A percentile compares a stretch with the other conserved stretches of the same genome.
These are phyloP conservation scores for Micronycteris hirsuta DNA, from an alignment of 2,113 vertebrate species.

Conservation along the genomic window DNA sequence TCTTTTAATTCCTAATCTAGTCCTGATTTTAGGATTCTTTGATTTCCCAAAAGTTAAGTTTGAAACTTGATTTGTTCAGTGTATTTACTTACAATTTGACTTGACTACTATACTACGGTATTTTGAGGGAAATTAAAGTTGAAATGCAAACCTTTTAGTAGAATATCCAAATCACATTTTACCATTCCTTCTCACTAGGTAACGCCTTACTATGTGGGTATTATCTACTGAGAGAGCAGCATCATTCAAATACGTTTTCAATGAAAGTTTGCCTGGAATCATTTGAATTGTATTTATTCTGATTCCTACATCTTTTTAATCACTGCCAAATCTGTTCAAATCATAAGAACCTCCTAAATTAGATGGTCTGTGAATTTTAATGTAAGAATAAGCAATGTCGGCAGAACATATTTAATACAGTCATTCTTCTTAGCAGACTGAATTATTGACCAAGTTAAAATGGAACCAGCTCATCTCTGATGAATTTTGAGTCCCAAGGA, in stretches of 20 bases:
- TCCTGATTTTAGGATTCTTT: background rate
- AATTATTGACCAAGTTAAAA: conserved; percentile 38
- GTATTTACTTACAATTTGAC: background rate
- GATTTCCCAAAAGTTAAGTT: background rate
- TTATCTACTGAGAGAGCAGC: background rate
- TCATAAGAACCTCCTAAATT: background rate
- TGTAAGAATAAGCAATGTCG: conserved; percentile 33
- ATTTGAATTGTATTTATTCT: conserved; percentile 46
- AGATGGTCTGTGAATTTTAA: conserved; percentile 12
- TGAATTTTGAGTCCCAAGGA: conserved; percentile 11
- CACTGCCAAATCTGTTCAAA: conserved; percentile 13
- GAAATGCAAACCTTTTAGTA: background rate
- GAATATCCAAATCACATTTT: background rate
- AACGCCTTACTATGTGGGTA: background rate
- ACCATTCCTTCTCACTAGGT: background rate
- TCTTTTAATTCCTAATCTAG: background rate
- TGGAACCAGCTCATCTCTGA: background rate
- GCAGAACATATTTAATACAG: background rate
- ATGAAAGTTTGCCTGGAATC: conserved; percentile 4
- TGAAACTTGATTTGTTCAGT: background rate
- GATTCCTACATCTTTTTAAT: background rate
- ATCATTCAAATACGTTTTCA: conserved; percentile 33
- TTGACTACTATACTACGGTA: background rate
- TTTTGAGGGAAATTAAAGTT: background rate
- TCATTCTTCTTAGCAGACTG: background rate